Percentiles rank a stretch among this genome's conserved stretches.
These are phyloP conservation scores for Dermatemys mawii DNA, from an alignment of 2,113 vertebrate genomes.

Conservation along the genomic window DNA sequence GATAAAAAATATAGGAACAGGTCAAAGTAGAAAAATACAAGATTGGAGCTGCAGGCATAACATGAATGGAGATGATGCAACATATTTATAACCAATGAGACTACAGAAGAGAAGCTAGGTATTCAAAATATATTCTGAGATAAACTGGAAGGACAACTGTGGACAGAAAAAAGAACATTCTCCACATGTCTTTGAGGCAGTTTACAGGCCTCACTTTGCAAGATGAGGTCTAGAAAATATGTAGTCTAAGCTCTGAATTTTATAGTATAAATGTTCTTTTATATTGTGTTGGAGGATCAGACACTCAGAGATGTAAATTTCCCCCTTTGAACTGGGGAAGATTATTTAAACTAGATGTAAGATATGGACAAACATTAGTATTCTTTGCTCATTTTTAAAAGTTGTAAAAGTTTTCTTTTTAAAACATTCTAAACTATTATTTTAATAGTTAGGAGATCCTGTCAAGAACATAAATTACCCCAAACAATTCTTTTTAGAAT, in stretches of 20 bases:
- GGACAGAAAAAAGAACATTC: background rate
- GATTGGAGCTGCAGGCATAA: background rate
- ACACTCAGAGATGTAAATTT: background rate
- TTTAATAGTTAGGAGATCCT: background rate
- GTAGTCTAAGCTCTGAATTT: background rate
- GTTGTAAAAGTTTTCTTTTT: background rate
- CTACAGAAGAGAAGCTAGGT: background rate
- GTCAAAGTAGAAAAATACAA: slow-evolving; percentile 12
- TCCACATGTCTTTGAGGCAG: background rate
- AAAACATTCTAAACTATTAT: background rate
- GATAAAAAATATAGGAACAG: slow-evolving; percentile 2
- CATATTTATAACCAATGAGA: background rate
- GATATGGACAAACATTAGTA: background rate
- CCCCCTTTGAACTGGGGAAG: background rate
- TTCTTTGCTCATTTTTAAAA: background rate
- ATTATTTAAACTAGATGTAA: background rate
- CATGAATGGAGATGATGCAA: background rate
- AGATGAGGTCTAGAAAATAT: background rate
- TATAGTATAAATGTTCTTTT: background rate
- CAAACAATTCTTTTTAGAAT: background rate
- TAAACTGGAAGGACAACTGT: background rate
- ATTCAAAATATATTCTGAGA: background rate
- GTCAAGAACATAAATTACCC: background rate
- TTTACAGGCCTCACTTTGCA: background rate
- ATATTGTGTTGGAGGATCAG: background rate